A percentile compares a stretch with the other conserved stretches of the same genome.
Evolutionary conservation across 1,140 invertebrate genomes (phyloP).

Genomic region (Planococcus citri): DNA sequence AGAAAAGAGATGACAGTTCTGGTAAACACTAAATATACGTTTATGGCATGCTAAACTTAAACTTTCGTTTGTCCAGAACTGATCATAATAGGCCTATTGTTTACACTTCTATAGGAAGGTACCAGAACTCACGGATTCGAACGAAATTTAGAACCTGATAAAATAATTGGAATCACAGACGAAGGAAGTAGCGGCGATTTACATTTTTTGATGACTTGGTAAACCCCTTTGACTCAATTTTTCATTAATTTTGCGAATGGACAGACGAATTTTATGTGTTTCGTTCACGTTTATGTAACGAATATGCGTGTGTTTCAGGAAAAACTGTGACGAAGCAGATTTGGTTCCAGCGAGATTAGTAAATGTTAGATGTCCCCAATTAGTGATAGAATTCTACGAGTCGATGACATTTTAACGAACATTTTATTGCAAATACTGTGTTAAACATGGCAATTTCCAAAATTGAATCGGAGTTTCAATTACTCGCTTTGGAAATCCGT

Average conservation of each 20-base stretch:
- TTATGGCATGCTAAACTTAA: too few relatives aligned
- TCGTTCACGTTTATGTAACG: too few relatives aligned
- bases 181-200: constrained; percentile 78
- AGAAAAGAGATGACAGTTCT: constrained; percentile 4
- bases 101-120: neutral
- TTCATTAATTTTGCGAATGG: neutral
- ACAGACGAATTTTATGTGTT: too few relatives aligned
- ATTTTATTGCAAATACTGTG: neutral
- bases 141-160: constrained; percentile 76
- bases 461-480: neutral
- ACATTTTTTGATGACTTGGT: constrained; percentile 93
- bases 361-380: constrained; percentile 84
- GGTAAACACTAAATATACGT: too few relatives aligned
- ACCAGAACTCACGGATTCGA: constrained; percentile 59
- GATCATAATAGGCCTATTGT: too few relatives aligned
- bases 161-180: constrained; percentile 90
- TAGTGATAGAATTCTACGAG: constrained; percentile 93
- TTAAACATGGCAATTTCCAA: neutral
- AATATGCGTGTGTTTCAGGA: constrained; percentile 32
- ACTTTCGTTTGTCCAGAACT: too few relatives aligned
- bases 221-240: neutral
- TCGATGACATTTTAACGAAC: constrained; percentile 86
- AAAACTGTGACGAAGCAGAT: constrained; percentile 68
- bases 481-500: neutral
- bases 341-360: constrained; percentile 82